Evolutionary conservation across 2,797 vertebrate genomes (phyloP), one percentile per base, ranked within the genome.

Genomic region (Rhodeus uyekii): DNA sequence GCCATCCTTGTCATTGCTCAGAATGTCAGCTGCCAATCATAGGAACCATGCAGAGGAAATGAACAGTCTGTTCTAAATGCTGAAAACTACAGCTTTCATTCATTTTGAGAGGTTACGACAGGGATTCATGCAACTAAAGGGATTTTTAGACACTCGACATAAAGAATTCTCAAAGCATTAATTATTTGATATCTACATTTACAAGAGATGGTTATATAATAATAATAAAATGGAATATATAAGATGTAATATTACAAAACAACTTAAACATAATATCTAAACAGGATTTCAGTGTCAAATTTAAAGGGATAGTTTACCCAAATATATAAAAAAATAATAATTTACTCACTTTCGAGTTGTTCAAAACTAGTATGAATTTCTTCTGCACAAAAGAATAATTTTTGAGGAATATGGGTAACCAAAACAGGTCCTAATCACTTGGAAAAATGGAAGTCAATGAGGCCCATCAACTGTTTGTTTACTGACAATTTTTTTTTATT

Each of bases 21-120:
- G 64, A 78, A 82, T 61, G 75, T 60, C 80, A 78, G 75, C 60
- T 75, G 64, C 42, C 84, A 82, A 78, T 85, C 84, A 74, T 42
- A 76, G 38, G 39, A 60, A 16, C 27, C 13, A 3, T 22, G 42
- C 46, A 12, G 48, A 46, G 42, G 50, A 81, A 84, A 72, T 65
- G 55, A 63, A 55, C n/a, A 46, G 46, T 72, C 44, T 78, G 48
- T 38, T 73, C 39, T 60, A 77, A 85, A 82, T 5, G n/a, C 60
- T 74, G 38, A 50, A 67, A 73, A 55, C 24, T 67, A 58, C 22
- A 80, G 69, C 79, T 73, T 82, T 82, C 42, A 76, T 67, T 76
- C 48, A 67, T 22, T 39, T 53, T 65, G 58, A 81, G 42, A 38
- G 68, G 68, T 73, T 71, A 48, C 3, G 58, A 34, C 74, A 42